Base-by-base conservation (phyloP, 2,113 vertebrate species). In the Peromyscus leucopus region DNA sequence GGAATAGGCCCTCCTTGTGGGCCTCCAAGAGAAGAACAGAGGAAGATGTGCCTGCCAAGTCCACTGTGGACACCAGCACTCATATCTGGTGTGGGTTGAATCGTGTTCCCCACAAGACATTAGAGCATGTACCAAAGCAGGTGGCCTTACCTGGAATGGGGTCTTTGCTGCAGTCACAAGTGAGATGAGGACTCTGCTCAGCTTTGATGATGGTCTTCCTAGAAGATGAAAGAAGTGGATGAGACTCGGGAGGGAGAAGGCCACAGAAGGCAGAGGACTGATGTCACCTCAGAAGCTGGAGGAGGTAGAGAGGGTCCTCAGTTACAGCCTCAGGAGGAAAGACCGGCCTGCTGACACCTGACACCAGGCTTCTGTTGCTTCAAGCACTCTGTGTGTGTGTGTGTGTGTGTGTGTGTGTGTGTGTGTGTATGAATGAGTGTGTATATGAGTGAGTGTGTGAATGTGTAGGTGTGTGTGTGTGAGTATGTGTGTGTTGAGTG, bases 61-160 rank as follows among this genome's bases (percentile, higher is more conserved):
- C 17, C 51, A 0, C 13, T 3, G 22, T 5, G 21, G 22, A 16
- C 83, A 46, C 24, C 12, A 1, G 1, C 61, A 28, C 7, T n/a
- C 1, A 0, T 0, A 1, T 24, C 48, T 2, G 0, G 33, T 0
- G 2, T 3, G 33, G n/a, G n/a, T 16, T n/a, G 39, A 67, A 22
- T 1, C 0, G 33, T 22, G 3, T 46, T 11, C 33, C n/a, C 39
- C 19, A 5, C 21, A 78, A 67, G 59, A 16, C 15, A 6, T 51
- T 88, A 11, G 11, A 61, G 51, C 13, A 42, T 31, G 75, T 48
- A 11, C 65, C 6, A 22, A 26, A 2, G 5, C 16, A 2, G 0
- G 21, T 21, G 55, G 5, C 48, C 57, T 69, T 17, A 17, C 16
- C n/a, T 74, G 61, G 89, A 90, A 46, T 11, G 39, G 2, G 5